Evolutionary conservation across 2,888 invertebrate species (phyloP), one percentile per base, ranked within the genome.

Genomic region (Rhamphomyia laevipes): DNA sequence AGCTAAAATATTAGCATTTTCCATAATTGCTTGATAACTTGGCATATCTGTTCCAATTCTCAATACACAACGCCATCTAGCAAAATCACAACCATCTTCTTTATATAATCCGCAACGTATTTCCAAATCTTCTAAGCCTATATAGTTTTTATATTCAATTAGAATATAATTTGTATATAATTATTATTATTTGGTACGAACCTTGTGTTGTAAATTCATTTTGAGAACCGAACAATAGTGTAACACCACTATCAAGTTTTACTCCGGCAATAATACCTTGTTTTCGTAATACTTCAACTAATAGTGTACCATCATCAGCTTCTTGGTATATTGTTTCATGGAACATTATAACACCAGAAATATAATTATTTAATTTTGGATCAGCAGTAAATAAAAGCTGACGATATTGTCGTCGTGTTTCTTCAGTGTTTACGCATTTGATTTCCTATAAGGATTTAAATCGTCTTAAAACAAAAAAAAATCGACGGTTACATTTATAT

Each of bases 1-100:
- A n/a, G 94, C 94, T 59, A 94, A 74, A 1, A 93, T 92, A 62
- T 89, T 92, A 47, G 93, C 93, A 71, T 92, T 93, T 70, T 93
- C 93, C 61, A 84, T 56, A 68, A 93, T 87, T 12, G 89, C 79
- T 69, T 84, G 82, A 71, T 86, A 83, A 45, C 89, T 87, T 0
- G 94, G 94, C 0, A 85, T 88, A 73, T 84, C 78, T 61, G 81
- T 80, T 58, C 79, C 81, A 67, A 94, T 93, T 73, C 92, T 93
- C 59, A 93, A 75, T 43, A 92, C 92, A 66, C 87, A 88, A 62
- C 94, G 82, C 94, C 94, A 95, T 70, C 94, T 95, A 63, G 94
- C 94, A 71, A 95, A 95, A 65, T 89, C 86, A 70, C 91, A 92
- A 35, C 91, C 92, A 60, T 86, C 86, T 71, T 91, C 89, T 72